A percentile compares a stretch with the other conserved stretches of the same genome.
phyloP scores from a whole-genome alignment of 2,797 vertebrate genomes.

The Muraenolepis orangiensis region DNA sequence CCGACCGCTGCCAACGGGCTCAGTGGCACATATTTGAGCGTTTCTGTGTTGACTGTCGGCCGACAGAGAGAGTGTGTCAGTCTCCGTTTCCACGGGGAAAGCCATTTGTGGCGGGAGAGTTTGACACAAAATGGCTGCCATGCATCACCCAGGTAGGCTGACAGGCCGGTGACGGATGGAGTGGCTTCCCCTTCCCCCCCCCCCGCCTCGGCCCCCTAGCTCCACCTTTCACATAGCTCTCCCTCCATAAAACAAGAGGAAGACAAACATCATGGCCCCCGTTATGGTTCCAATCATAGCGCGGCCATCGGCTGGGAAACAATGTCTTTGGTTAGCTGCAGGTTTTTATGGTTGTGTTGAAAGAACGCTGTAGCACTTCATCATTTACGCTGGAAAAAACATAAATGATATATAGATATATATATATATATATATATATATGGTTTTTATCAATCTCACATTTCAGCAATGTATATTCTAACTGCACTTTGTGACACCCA shows the following conservation, averaged over 20 bases:
- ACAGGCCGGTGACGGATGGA: constrained; percentile 59
- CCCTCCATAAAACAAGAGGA: background rate
- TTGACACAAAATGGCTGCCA: constrained; percentile 60
- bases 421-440: no score
- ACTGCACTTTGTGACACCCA: background rate
- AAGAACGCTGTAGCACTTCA: background rate
- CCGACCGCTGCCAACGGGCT: constrained; percentile 12
- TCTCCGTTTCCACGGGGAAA: constrained; percentile 40
- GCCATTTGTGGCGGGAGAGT: constrained; percentile 58
- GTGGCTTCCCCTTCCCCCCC: constrained; percentile 15
- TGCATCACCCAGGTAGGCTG: constrained; percentile 50
- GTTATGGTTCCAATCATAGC: background rate
- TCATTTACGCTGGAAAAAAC: background rate
- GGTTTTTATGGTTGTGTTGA: background rate
- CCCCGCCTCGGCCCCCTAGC: background rate
- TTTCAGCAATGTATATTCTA: background rate
- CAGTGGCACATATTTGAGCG: constrained; percentile 25
- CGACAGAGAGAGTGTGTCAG: constrained; percentile 21
- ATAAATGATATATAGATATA: no score
- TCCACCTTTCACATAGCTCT: background rate
- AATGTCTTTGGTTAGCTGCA: background rate
- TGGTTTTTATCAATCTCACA: no score
- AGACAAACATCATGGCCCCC: background rate
- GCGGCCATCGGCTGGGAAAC: background rate
- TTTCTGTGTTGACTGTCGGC: constrained; percentile 25